Evolutionary conservation across 2,113 vertebrate species (phyloP), one percentile per base, ranked within the genome.

Genomic region (Leucoraja erinaceus): DNA sequence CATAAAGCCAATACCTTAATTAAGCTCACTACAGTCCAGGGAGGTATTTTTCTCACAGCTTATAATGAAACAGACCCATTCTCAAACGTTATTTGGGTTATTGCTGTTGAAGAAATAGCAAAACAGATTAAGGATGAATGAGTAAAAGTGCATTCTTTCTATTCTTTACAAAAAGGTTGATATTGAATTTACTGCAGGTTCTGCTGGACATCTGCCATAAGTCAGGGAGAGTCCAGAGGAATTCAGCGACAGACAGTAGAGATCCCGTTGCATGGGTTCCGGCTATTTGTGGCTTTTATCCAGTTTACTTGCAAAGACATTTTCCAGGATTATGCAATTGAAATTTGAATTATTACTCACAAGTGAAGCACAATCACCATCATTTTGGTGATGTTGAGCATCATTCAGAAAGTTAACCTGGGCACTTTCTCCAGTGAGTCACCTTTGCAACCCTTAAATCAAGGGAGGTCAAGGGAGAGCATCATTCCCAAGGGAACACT

Each of bases 1-100:
- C 22, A 91, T 47, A 72, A 91, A 2, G 33, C 59, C 83, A 88
- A 66, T 88, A 33, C 59, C 59, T 86, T 88, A 88, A 88, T 88
- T 66, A 88, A 88, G 83, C 59, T 88, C 59, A 88, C n/a, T 70
- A 38, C 38, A 68, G 16, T 66, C 20, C 88, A 47, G 68, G 68
- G 90, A 47, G 38, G 68, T 54, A 25, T 72, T 72, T 54, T 38
- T 74, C 68, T 74, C 90, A 74, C 66, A 91, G 66, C 63, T 91
- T 74, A 22, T 72, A 28, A 91, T 90, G 86, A 66, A 88, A 66
- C 28, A 16, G 59, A 63, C 61, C 84, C 59, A 88, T 81, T 63
- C 83, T 86, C 83, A 86, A 86, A 31, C 3, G 14, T 18, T 63
- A 63, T 63, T 11, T 88, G 83, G 59, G 63, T n/a, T 63, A 28